Evolutionary conservation across 2,797 vertebrate genomes (phyloP), one percentile per base, ranked within the genome.

Genomic region (Megalops cyprinoides): DNA sequence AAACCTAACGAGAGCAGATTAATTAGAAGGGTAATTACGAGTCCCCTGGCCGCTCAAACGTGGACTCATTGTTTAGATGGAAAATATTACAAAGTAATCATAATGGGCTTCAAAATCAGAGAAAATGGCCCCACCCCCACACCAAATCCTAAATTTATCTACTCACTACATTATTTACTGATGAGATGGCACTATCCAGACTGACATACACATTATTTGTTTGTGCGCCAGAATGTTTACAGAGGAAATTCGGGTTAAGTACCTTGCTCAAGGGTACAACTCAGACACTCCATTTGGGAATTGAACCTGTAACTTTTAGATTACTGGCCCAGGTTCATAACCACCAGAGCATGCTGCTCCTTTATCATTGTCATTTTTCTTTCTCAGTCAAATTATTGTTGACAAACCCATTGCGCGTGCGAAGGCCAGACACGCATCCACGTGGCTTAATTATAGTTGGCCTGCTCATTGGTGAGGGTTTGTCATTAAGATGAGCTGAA

Each of bases 91-190:
- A 80, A 84, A 83, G 86, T 92, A 91, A 93, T 91, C 90, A 89
- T 90, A 89, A 88, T 87, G 84, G 87, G 90, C 87, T 90, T 91
- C 91, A 87, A 89, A 89, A 90, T 90, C 86, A 84, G 85, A 85
- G 83, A 87, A 91, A 90, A 91, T 85, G 90, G 84, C 34, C 69
- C 88, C 82, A 85, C 90, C 86, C 69, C 81, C 46, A 73, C 23
- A 4, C 78, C n/a, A n/a, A n/a, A n/a, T 78, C 81, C 87, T 79
- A 84, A 85, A 85, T 71, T 9, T 74, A 84, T 86, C 85, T 84
- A 84, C 85, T 85, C 87, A 88, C 88, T 88, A 87, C 65, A 20
- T 69, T 18, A 69, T 69, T 69, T 69, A 34, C 31, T 39, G 65
- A 69, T 34, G 7, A 3, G 34, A 18, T 14, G n/a, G 65, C 65